A percentile compares a stretch with the other conserved stretches of the same genome.
Conservation (phyloP, 1,140 invertebrate species). For the Tyrophagus putrescentiae region DNA sequence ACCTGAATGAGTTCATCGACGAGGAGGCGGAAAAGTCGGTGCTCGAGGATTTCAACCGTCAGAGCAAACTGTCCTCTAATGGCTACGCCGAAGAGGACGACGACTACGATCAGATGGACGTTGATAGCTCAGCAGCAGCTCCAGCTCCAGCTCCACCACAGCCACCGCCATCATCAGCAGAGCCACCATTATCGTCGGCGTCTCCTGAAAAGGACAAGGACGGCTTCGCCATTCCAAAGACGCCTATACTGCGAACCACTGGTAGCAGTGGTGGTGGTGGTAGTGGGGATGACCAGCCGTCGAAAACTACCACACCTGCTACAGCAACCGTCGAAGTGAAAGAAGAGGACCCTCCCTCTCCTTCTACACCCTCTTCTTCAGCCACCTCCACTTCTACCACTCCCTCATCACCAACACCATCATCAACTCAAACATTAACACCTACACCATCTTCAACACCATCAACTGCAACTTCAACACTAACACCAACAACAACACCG, state of each 20-base stretch:
- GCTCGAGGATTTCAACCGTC: slow-evolving; percentile 8
- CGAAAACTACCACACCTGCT: too few relatives aligned
- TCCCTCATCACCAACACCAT: too few relatives aligned
- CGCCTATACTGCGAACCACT: neutral
- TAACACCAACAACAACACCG: too few relatives aligned
- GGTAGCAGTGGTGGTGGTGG: neutral
- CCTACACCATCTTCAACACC: too few relatives aligned
- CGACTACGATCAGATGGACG: slow-evolving; percentile 31
- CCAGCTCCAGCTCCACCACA: neutral
- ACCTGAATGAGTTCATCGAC: slow-evolving; percentile 75
- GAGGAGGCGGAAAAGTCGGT: slow-evolving; percentile 23
- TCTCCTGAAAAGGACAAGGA: slow-evolving; percentile 15
- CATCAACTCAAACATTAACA: too few relatives aligned
- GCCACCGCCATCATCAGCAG: neutral
- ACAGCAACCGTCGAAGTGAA: neutral
- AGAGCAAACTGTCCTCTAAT: neutral
- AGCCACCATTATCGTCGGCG: too few relatives aligned
- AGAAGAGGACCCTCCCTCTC: too few relatives aligned
- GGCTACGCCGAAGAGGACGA: slow-evolving; percentile 45
- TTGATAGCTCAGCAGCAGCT: neutral
- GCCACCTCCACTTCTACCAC: too few relatives aligned
- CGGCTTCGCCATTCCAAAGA: slow-evolving; percentile 5
- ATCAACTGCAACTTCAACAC: too few relatives aligned
- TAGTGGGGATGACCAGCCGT: neutral
- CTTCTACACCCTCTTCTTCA: too few relatives aligned